A percentile compares a stretch with the other conserved stretches of the same genome.
Conservation (phyloP, 1,140 invertebrate species). For the Olivierus martensii region DNA sequence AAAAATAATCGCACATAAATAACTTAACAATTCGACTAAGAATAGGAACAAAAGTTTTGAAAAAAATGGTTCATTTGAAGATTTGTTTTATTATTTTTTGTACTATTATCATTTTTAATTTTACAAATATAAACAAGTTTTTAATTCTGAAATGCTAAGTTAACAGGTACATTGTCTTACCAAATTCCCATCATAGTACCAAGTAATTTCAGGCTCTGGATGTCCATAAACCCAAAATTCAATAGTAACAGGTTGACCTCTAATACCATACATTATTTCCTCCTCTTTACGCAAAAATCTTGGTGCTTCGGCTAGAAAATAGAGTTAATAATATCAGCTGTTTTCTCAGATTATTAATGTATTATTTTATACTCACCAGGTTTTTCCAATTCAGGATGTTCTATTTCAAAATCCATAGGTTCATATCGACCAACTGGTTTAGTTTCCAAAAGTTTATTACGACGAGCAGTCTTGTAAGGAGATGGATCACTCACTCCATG, state of each 20-base stretch:
- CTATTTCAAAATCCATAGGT: slow-evolving; percentile 73
- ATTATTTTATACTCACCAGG: slow-evolving; percentile 37
- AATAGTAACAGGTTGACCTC: slow-evolving; percentile 68
- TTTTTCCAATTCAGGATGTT: slow-evolving; percentile 63
- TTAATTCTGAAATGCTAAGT: too few species aligned
- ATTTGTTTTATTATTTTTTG: too few species aligned
- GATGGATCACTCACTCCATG: slow-evolving; percentile 94
- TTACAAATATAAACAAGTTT: too few species aligned
- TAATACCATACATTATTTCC: slow-evolving; percentile 72
- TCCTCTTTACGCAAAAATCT: slow-evolving; percentile 67
- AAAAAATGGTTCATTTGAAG: too few species aligned
- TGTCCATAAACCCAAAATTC: slow-evolving; percentile 90
- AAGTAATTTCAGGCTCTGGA: slow-evolving; percentile 76
- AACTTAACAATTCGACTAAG: too few species aligned
- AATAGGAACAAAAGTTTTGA: too few species aligned
- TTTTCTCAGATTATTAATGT: too few species aligned
- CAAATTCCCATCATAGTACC: slow-evolving; percentile 35
- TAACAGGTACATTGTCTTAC: background rate
- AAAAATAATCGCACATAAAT: too few species aligned
- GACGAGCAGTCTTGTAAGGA: slow-evolving; percentile 64
- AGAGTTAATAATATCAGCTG: background rate
- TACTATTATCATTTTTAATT: too few species aligned
- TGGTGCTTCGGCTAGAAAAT: slow-evolving; percentile 24
- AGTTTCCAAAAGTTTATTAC: slow-evolving; percentile 60
- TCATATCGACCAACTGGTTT: slow-evolving; percentile 35